These are phyloP conservation scores for Saturnia pavonia DNA, from an alignment of 2,888 invertebrate species.

Conservation along the genomic window DNA sequence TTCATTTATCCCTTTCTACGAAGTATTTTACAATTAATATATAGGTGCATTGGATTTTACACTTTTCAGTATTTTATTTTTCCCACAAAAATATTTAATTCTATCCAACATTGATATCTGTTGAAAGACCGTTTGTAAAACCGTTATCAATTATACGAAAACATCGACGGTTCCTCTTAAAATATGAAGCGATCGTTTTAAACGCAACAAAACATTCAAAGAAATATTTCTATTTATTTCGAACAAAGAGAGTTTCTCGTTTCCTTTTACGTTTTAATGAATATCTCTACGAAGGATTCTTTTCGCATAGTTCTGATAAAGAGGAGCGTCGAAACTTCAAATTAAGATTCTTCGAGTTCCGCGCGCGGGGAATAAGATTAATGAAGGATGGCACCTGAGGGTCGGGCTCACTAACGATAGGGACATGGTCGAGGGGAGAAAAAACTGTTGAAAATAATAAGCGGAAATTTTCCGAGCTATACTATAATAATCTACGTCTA, in stretches of 20 bases:
- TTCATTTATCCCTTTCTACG: not conserved
- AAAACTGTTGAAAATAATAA: conserved; percentile 68
- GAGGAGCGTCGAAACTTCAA: conserved; percentile 79
- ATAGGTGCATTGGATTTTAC: too few species aligned
- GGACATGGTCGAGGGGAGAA: conserved; percentile 53
- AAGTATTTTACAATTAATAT: not conserved
- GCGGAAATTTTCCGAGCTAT: conserved; percentile 43
- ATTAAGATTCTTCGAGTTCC: conserved; percentile 81
- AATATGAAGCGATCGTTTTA: conserved; percentile 18
- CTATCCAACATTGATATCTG: not conserved
- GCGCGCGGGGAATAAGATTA: conserved; percentile 73
- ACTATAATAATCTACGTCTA: conserved; percentile 14
- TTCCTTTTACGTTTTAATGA: conserved; percentile 62
- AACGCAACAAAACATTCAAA: conserved; percentile 29
- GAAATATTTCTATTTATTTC: conserved; percentile 29
- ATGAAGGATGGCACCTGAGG: conserved; percentile 78
- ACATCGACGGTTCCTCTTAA: conserved; percentile 12
- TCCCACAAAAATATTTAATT: not conserved
- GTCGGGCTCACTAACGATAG: conserved; percentile 62
- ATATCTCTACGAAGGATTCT: conserved; percentile 71
- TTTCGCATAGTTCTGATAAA: conserved; percentile 79
- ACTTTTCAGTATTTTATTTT: not conserved
- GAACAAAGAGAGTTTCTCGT: conserved; percentile 21
- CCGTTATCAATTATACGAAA: conserved; percentile 14
- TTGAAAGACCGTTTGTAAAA: not conserved